Evolutionary conservation across 1,140 invertebrate genomes (phyloP).

Genomic region (Spodoptera frugiperda): DNA sequence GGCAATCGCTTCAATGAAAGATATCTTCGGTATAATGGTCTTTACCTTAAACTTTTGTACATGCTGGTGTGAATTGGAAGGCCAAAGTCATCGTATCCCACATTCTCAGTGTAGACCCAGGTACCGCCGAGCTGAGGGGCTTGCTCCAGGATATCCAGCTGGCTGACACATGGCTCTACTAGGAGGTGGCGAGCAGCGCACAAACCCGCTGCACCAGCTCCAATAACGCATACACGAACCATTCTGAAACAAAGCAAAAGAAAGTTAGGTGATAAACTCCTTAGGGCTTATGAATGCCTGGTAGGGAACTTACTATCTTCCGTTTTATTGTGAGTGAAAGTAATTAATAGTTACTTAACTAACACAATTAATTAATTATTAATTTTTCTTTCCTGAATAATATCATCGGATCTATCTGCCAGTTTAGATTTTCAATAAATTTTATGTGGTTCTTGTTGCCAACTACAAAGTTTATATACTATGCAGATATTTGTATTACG

Average conservation of each 20-base stretch:
- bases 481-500: too few species aligned
- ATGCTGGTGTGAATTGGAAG: constrained; percentile 95
- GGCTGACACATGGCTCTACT: constrained; percentile 87
- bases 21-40: background rate
- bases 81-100: constrained; percentile 90
- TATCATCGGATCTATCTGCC: too few species aligned
- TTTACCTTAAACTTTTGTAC: constrained; percentile 93
- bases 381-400: too few species aligned
- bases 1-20: background rate
- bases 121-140: constrained; percentile 93
- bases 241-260: constrained; percentile 58
- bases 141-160: constrained; percentile 92
- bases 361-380: too few species aligned
- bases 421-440: too few species aligned
- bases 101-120: constrained; percentile 93
- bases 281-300: background rate
- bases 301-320: background rate
- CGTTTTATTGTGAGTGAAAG: too few species aligned
- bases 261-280: background rate
- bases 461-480: too few species aligned
- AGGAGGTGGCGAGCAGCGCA: constrained; percentile 89
- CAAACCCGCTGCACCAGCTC: constrained; percentile 92
- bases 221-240: constrained; percentile 90
- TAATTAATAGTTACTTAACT: too few species aligned
- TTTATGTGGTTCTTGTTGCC: too few species aligned